phyloP scores from a whole-genome alignment of 2,113 vertebrate species.

The Xenotilapia caudafasciata region DNA sequence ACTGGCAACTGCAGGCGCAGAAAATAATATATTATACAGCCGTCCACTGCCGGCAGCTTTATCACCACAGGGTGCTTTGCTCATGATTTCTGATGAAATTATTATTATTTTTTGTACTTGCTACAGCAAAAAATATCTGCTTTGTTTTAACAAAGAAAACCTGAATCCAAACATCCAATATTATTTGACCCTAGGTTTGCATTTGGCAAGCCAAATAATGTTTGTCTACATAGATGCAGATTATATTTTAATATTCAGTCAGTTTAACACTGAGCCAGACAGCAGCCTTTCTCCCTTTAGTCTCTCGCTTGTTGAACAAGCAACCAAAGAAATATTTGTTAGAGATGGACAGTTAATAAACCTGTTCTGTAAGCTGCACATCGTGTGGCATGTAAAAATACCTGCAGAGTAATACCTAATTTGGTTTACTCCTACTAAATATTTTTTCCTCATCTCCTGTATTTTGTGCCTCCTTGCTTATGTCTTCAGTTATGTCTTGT shows the following conservation, averaged over 20 bases:
- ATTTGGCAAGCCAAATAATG: background rate
- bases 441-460: background rate
- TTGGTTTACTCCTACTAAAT: background rate
- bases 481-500: background rate
- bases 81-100: background rate
- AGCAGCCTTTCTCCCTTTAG: background rate
- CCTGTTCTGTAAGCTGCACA: background rate
- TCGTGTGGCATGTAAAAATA: background rate
- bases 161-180: background rate
- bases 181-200: background rate
- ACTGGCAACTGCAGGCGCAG: background rate
- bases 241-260: background rate
- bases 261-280: background rate
- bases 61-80: background rate
- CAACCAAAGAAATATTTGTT: background rate
- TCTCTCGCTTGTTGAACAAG: background rate
- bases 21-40: background rate
- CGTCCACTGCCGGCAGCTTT: fast-evolving
- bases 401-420: background rate
- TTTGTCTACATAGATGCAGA: background rate
- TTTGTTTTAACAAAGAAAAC: background rate
- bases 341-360: background rate
- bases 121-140: background rate
- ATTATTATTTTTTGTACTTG: background rate
- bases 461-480: background rate